Percentiles rank a stretch among this genome's conserved stretches.
Conservation (phyloP, 2,797 vertebrate species). For the Nannoperca australis region DNA sequence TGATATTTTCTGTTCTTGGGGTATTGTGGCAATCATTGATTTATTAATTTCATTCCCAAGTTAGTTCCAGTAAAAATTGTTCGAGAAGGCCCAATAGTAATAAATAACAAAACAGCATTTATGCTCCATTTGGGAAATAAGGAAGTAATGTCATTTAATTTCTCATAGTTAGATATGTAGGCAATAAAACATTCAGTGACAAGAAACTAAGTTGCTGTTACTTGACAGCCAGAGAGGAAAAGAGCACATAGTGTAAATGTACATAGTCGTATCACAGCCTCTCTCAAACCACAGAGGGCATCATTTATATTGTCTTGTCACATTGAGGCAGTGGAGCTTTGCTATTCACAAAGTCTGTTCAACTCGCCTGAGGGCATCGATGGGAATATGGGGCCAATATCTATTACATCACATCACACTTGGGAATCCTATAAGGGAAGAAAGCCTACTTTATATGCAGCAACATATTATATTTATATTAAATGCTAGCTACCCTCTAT, state of each 20-base stretch:
- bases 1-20: not conserved
- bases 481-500: not conserved
- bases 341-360: constrained; percentile 28
- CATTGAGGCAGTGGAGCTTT: constrained; percentile 21
- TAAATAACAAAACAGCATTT: constrained; percentile 1
- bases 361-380: constrained; percentile 13
- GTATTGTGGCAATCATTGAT: not conserved
- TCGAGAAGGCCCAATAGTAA: constrained; percentile 8
- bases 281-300: constrained; percentile 31
- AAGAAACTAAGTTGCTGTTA: constrained; percentile 9
- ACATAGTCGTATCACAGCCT: not conserved
- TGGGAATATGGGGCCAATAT: constrained; percentile 29
- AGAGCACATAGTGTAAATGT: constrained; percentile 1
- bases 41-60: constrained; percentile 8
- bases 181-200: constrained; percentile 28
- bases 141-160: constrained; percentile 11
- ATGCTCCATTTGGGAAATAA: constrained; percentile 18
- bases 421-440: constrained; percentile 19
- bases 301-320: constrained; percentile 45
- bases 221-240: constrained; percentile 5
- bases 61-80: not conserved
- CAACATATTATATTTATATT: constrained; percentile 32
- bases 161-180: constrained; percentile 21
- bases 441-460: constrained; percentile 38
- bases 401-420: constrained; percentile 39